phyloP scores from a whole-genome alignment of 2,113 vertebrate genomes.

The Onychostoma macrolepis region DNA sequence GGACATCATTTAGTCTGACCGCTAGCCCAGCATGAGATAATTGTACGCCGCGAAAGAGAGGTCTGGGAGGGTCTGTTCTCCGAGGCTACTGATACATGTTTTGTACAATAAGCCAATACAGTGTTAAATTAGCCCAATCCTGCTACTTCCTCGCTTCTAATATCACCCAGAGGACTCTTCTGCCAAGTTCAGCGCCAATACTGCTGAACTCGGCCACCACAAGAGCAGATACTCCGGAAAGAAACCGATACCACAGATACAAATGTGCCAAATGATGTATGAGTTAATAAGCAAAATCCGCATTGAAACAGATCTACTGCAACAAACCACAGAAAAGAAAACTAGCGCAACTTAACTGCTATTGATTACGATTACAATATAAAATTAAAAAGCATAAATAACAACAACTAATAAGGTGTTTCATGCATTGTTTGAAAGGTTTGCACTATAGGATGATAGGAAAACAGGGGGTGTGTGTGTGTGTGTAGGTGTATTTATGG shows the following conservation, averaged over 20 bases:
- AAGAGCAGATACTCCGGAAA: neutral
- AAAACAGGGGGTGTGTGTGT: constrained; percentile 12
- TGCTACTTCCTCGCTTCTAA: constrained; percentile 8
- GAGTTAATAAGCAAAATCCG: neutral
- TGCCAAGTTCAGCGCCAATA: neutral
- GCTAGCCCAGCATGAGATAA: constrained; percentile 12
- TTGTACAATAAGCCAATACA: constrained; percentile 22
- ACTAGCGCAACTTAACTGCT: neutral
- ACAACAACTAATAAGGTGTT: neutral
- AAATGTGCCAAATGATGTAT: neutral
- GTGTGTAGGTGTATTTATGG: constrained; percentile 14
- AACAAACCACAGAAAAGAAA: neutral
- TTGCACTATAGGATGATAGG: neutral
- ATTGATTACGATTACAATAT: neutral
- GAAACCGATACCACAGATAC: neutral
- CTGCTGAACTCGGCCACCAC: neutral
- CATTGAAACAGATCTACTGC: neutral
- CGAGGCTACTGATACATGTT: constrained; percentile 16
- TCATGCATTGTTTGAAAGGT: neutral
- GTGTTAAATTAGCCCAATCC: constrained; percentile 27
- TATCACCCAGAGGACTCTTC: neutral
- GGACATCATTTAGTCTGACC: constrained; percentile 17
- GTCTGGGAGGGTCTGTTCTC: constrained; percentile 1
- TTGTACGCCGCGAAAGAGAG: constrained; percentile 14
- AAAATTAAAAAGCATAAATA: neutral